phyloP scores from a whole-genome alignment of 2,113 vertebrate species.

The Terrapene triunguis region DNA sequence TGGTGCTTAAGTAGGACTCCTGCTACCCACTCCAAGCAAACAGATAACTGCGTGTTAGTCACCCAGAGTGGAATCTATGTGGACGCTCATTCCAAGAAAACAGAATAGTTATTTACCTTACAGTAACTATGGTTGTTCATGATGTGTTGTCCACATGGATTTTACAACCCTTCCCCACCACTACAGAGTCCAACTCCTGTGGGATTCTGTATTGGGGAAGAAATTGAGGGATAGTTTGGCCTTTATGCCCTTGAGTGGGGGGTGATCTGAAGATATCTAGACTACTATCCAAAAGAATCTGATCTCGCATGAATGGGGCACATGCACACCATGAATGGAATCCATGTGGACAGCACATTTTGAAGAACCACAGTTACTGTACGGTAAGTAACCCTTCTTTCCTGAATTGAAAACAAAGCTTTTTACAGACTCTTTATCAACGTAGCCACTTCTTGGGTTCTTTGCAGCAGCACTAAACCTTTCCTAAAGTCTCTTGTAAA shows the following conservation, averaged over 20 bases:
- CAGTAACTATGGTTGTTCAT: background rate
- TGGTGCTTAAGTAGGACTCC: background rate
- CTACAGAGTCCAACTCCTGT: too few relatives aligned
- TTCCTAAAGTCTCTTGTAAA: background rate
- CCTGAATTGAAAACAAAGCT: background rate
- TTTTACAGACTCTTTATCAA: background rate
- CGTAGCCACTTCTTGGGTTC: background rate
- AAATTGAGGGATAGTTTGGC: background rate
- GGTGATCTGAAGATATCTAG: background rate
- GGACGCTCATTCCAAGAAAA: too few relatives aligned
- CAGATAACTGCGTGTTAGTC: background rate
- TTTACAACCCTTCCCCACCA: background rate
- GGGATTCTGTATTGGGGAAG: background rate
- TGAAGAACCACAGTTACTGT: background rate
- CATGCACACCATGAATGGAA: background rate
- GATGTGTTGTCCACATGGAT: background rate
- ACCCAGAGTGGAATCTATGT: background rate
- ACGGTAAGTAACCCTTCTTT: background rate
- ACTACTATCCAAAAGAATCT: background rate
- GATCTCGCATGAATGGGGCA: background rate
- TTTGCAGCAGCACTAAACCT: background rate
- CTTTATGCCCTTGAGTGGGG: background rate
- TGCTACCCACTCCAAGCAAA: too few relatives aligned
- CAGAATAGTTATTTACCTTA: background rate
- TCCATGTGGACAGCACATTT: background rate